Evolutionary conservation across 2,888 invertebrate genomes (phyloP).

Genomic region (Matsumyia berberina): DNA sequence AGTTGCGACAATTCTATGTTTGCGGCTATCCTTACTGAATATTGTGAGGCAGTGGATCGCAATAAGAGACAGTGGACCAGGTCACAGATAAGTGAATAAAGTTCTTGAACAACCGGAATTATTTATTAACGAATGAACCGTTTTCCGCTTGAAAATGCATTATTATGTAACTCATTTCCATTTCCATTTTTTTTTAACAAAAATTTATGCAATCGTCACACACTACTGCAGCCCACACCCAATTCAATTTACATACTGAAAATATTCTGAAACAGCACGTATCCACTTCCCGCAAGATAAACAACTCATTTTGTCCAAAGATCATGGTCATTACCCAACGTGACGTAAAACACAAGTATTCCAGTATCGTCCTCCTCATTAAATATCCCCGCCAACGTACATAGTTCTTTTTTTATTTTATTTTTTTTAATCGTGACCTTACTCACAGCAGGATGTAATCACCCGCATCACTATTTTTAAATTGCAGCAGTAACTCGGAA

Average conservation of each 20-base stretch:
- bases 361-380: slow-evolving; percentile 20
- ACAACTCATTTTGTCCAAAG: slow-evolving; percentile 45
- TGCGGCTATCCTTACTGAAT: too few relatives aligned
- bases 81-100: too few relatives aligned
- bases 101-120: too few relatives aligned
- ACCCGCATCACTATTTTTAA: slow-evolving; percentile 30
- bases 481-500: slow-evolving; percentile 1
- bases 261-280: slow-evolving; percentile 51
- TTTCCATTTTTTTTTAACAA: too few relatives aligned
- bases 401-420: slow-evolving; percentile 16
- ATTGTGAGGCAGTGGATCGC: too few relatives aligned
- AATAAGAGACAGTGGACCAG: too few relatives aligned
- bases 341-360: slow-evolving; percentile 38
- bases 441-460: slow-evolving; percentile 9
- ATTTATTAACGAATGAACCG: too few relatives aligned
- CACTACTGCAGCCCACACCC: too few relatives aligned
- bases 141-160: too few relatives aligned
- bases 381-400: slow-evolving; percentile 2
- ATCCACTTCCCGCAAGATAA: slow-evolving; percentile 55
- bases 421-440: slow-evolving; percentile 26
- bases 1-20: too few relatives aligned
- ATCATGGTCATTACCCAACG: slow-evolving; percentile 61
- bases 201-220: too few relatives aligned
- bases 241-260: not conserved
- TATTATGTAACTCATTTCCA: too few relatives aligned